Conservation (phyloP, 2,797 vertebrate species). For the Platalea minor region DNA sequence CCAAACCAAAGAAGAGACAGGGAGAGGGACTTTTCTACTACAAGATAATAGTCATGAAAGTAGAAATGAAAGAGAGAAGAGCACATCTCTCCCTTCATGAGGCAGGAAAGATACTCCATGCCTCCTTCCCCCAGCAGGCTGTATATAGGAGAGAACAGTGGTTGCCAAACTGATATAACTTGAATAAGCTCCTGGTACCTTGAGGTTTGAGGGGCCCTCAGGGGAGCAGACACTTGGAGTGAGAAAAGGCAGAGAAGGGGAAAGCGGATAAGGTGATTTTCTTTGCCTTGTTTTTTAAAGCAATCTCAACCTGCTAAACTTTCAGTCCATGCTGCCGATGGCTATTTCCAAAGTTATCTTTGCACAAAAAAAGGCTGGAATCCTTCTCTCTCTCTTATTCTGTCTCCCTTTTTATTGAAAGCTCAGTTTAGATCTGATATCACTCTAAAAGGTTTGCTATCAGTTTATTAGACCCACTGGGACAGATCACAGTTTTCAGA, state of each 20-base stretch:
- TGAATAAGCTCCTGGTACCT: constrained; percentile 16
- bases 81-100: not conserved
- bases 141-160: not conserved
- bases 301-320: constrained; percentile 46
- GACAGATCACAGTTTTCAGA: constrained; percentile 48
- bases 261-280: constrained; percentile 26
- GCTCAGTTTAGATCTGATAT: constrained; percentile 59
- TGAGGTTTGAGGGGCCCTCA: not conserved
- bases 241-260: constrained; percentile 19
- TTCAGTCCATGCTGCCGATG: constrained; percentile 25
- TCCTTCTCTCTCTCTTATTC: not conserved
- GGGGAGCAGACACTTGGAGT: constrained; percentile 4
- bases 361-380: constrained; percentile 3
- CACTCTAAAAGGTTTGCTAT: constrained; percentile 55
- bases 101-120: not conserved
- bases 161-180: not conserved
- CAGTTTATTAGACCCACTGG: constrained; percentile 57
- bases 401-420: constrained; percentile 18
- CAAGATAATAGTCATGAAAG: not conserved
- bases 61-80: not conserved
- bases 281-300: constrained; percentile 22
- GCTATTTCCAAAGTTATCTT: constrained; percentile 44
- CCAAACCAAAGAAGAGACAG: not conserved
- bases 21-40: not conserved
- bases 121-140: not conserved